Base-by-base conservation (phyloP, 2,113 vertebrate species). In the Ceyx margarethae region DNA sequence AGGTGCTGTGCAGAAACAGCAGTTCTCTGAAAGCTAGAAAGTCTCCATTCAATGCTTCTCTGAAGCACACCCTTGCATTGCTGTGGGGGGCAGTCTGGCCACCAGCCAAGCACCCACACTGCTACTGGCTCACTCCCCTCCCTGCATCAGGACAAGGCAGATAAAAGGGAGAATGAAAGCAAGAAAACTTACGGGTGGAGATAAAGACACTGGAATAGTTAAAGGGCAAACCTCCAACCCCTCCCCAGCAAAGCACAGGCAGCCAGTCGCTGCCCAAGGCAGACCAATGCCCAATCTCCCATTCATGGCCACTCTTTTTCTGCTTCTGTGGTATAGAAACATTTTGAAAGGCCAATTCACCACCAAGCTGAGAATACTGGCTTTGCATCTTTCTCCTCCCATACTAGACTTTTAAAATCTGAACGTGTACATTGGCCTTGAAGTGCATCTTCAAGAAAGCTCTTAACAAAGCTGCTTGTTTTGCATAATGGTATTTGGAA, bases 1-100 rank as follows among this genome's bases (percentile, higher is more conserved):
- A 98, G 83, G 97, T 95, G 25, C 99, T 99, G 94, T 25, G 95
- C 25, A 57, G 85, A 48, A 93, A 91, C 53, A 93, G 21, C 13
- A 64, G 69, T 19, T 54, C 23, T 80, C 43, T 82, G 69, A 95
- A 74, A 84, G 62, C 11, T 45, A 35, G 26, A 12, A 85, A 50
- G 11, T 20, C 77, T 85, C 37, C 23, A 78, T 37, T n/a, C 51
- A 61, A 53, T 90, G 37, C 57, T 46, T 2, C 2, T 46, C 85
- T 80, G 48, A 62, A 83, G 56, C 23, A 51, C 11, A 53, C 13
- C 23, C 43, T 50, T 31, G 23, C 42, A 54, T 56, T 15, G 1
- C 10, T n/a, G 35, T 14, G 20, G 31, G 12, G 42, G 18, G 50
- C 22, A 75, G 86, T 54, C 29, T 64, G 37, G 37, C 37, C 37